phyloP scores from a whole-genome alignment of 1,140 invertebrate genomes.

The Harpegnathos saltator region DNA sequence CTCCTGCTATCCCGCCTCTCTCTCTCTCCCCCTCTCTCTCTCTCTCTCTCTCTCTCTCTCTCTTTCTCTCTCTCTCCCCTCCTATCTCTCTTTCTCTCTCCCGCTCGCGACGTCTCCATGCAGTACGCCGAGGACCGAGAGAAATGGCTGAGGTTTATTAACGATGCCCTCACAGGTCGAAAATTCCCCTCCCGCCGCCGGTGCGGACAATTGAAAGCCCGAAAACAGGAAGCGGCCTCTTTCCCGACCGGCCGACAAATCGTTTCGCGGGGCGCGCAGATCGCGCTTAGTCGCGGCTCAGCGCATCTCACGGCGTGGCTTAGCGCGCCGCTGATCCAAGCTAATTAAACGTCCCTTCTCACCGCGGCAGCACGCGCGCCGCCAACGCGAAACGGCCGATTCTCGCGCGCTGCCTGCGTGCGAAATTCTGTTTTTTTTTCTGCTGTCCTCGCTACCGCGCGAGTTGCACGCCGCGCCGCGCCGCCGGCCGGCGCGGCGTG shows the following conservation, averaged over 20 bases:
- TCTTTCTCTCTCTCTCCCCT: background rate
- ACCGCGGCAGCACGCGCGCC: background rate
- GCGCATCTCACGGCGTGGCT: no score
- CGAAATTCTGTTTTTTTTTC: background rate
- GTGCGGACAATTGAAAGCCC: conserved; percentile 30
- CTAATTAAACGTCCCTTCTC: conserved; percentile 1
- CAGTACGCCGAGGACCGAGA: conserved; percentile 35
- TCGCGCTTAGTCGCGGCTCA: background rate
- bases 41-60: no score
- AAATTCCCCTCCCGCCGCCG: conserved; percentile 45
- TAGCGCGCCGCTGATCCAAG: background rate
- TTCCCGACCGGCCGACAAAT: background rate
- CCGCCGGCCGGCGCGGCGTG: no score
- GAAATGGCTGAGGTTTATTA: conserved; percentile 72
- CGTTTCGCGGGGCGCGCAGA: background rate
- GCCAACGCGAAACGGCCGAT: background rate
- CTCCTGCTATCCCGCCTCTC: background rate
- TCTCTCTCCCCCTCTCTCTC: no score
- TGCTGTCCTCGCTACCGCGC: no score
- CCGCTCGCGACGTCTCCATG: conserved; percentile 53
- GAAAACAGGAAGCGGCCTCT: background rate
- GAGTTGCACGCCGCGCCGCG: no score
- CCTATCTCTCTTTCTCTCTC: background rate
- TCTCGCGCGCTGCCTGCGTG: background rate
- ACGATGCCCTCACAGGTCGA: conserved; percentile 69